phyloP scores from a whole-genome alignment of 2,797 vertebrate genomes.

The Podarcis lilfordi region DNA sequence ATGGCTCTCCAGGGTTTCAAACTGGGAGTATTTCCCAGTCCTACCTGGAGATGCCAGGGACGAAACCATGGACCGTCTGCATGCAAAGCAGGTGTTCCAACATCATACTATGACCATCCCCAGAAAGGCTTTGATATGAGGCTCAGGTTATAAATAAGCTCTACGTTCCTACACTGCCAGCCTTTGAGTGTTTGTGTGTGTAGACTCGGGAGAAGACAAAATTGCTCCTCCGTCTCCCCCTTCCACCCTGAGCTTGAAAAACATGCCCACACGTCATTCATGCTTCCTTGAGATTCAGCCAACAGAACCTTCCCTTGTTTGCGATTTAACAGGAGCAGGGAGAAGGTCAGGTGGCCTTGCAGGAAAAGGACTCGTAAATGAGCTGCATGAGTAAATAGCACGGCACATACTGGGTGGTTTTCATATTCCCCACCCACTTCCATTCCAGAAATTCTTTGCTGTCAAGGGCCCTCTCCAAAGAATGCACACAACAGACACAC shows the following conservation, averaged over 20 bases:
- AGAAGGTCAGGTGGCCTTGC: neutral
- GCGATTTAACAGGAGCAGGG: neutral
- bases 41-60: too few species aligned
- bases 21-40: too few species aligned
- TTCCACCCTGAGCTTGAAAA: neutral
- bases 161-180: neutral
- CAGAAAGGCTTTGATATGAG: neutral
- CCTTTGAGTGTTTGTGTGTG: neutral
- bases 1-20: too few species aligned
- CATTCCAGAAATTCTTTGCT: slow-evolving; percentile 35
- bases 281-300: neutral
- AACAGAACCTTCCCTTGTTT: neutral
- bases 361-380: neutral
- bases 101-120: too few species aligned
- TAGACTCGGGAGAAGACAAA: neutral
- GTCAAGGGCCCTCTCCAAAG: neutral
- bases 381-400: neutral
- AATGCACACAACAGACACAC: neutral
- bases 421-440: slow-evolving; percentile 8
- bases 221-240: neutral
- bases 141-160: neutral
- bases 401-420: neutral
- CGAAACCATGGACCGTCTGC: too few species aligned
- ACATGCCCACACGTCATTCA: neutral
- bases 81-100: too few species aligned